Evolutionary conservation across 2,888 invertebrate species (phyloP), one percentile per base, ranked within the genome.

Genomic region (Trissolcus brochymenae): DNA sequence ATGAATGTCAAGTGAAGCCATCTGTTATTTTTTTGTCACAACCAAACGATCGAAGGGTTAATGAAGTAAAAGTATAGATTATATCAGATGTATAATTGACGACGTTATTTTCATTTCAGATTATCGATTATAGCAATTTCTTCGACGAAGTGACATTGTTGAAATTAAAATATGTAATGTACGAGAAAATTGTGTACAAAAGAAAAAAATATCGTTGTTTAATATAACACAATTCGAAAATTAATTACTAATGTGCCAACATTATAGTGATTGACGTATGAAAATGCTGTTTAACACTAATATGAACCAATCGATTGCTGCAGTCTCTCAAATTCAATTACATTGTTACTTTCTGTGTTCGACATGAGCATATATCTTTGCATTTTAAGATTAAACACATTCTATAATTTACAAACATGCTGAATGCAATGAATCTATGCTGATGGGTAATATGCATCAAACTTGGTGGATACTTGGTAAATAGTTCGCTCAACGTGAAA

Each of bases 241-340:
- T 51, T 46, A 50, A 74, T 55, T 51, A 68, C 46, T 59, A 64
- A 68, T 68, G 64, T 75, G 62, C 64, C 59, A 75, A 75, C 64
- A 59, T 49, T 17, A 17, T 50, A 67, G 56, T 13, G 53, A 66
- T 43, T 29, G 29, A 19, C 21, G 50, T 21, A 13, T 57, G 46
- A 46, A n/a, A 11, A 46, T 16, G 16, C 46, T 16, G 7, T 46
- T 46, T 60, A 13, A 50, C 53, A 57, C 53, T 57, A 41, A 50
- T 68, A 57, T 55, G 4, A 56, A 57, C 71, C 64, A 77, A 77
- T 64, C 53, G 77, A 77, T 64, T 77, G 73, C 60, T 77, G 77
- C 77, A 77, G 77, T 53, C 77, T 77, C 73, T 77, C 77, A 68
- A 54, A 62, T 35, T 35, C 2, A 11, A 35, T 21, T 21, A 62